phyloP scores from a whole-genome alignment of 2,113 vertebrate genomes.

The Ailuropoda melanoleuca region DNA sequence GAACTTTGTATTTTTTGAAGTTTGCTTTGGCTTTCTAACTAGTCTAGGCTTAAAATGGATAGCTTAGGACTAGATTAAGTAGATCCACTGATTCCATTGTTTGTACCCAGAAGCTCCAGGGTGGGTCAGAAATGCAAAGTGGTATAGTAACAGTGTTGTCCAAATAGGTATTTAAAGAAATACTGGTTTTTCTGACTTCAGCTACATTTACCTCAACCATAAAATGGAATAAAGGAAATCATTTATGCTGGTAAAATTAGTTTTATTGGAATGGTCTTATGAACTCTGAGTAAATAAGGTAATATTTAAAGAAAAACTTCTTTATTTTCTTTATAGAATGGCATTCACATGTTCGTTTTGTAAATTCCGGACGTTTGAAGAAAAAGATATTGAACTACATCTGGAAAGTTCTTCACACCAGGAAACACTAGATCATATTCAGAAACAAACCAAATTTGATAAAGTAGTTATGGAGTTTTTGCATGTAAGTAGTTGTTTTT shows the following conservation, averaged over 20 bases:
- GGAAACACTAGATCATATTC: conserved; percentile 91
- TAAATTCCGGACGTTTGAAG: conserved; percentile 92
- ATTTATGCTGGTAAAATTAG: conserved; percentile 30
- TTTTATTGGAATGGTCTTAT: conserved; percentile 22
- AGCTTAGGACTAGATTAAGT: not conserved
- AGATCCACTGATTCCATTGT: not conserved
- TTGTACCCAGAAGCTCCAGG: not conserved
- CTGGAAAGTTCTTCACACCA: conserved; percentile 89
- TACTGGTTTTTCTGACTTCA: not conserved
- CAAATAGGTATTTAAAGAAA: not conserved
- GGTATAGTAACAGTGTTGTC: not conserved
- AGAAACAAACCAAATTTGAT: conserved; percentile 92
- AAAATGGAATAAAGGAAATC: conserved; percentile 24
- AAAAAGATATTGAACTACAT: conserved; percentile 91
- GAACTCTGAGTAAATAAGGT: not conserved
- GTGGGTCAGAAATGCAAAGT: not conserved
- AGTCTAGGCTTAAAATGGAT: not conserved
- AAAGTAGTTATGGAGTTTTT: conserved; percentile 92
- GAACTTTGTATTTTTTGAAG: not conserved
- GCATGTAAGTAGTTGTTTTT: conserved; percentile 86
- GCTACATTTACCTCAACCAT: not conserved
- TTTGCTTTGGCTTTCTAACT: conserved; percentile 45
- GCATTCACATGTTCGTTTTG: conserved; percentile 93
- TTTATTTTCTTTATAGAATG: conserved; percentile 83
- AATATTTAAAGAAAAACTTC: conserved; percentile 13